Evolutionary conservation across 2,888 invertebrate genomes (phyloP).

Genomic region (Megastigmus dorsalis): DNA sequence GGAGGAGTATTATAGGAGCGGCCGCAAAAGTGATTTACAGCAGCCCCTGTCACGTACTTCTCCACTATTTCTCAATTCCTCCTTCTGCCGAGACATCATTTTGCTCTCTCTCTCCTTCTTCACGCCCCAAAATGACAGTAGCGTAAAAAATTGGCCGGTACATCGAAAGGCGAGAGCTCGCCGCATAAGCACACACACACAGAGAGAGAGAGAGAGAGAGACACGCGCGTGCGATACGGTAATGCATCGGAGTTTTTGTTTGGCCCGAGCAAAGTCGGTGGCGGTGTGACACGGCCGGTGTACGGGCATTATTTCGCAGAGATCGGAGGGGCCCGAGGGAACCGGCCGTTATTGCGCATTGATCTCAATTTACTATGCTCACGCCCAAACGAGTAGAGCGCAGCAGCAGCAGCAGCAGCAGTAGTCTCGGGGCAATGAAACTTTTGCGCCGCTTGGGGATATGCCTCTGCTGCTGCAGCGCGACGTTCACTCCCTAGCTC

Average conservation of each 20-base stretch:
- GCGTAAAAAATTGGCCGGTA: conserved; percentile 24
- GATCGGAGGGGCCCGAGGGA: conserved; percentile 11
- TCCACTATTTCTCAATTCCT: conserved; percentile 40
- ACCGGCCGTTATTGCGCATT: conserved; percentile 48
- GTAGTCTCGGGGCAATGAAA: conserved; percentile 34
- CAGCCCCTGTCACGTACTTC: conserved; percentile 28
- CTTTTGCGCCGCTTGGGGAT: conserved; percentile 35
- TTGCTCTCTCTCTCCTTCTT: not conserved
- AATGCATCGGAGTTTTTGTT: conserved; percentile 18
- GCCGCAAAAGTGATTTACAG: conserved; percentile 33
- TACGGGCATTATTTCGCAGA: not conserved
- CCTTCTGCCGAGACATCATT: conserved; percentile 4
- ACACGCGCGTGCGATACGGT: no score
- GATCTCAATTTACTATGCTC: conserved; percentile 53
- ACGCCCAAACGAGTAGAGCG: conserved; percentile 43
- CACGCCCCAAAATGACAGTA: conserved; percentile 13
- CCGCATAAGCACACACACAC: not conserved
- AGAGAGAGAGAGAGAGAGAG: no score
- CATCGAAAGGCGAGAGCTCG: no score
- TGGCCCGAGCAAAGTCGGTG: not conserved
- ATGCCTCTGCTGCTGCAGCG: not conserved
- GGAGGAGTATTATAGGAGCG: not conserved
- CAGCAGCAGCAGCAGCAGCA: not conserved
- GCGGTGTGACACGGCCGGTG: not conserved
- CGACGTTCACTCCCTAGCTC: conserved; percentile 7